Conservation (phyloP, 1,140 invertebrate genomes). For the Pseudomyrmex pallidus region DNA sequence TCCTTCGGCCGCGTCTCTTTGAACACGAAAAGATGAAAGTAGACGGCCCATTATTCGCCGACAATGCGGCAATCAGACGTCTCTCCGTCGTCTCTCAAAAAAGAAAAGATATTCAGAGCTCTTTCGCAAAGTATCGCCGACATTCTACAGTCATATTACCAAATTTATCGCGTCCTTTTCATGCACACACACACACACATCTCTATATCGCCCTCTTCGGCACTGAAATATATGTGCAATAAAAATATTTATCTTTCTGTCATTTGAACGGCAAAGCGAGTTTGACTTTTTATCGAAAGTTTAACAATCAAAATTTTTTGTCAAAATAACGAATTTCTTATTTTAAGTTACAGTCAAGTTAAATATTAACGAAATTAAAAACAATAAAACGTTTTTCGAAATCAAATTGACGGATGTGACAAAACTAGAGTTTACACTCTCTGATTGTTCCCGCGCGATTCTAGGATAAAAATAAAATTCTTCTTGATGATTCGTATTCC, state of each 20-base stretch:
- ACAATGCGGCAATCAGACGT: slow-evolving; percentile 72
- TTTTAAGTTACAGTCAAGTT: too few species aligned
- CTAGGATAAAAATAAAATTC: slow-evolving; percentile 5
- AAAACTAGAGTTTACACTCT: too few species aligned
- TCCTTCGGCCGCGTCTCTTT: slow-evolving; percentile 4
- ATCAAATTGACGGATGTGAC: neutral
- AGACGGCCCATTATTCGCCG: slow-evolving; percentile 46
- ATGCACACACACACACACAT: neutral
- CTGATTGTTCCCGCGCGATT: too few species aligned
- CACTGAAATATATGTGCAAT: neutral
- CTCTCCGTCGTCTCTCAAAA: slow-evolving; percentile 19
- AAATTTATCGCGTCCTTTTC: slow-evolving; percentile 4
- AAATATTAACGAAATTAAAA: too few species aligned
- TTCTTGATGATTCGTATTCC: slow-evolving; percentile 45
- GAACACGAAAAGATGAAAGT: slow-evolving; percentile 49
- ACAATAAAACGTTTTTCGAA: too few species aligned
- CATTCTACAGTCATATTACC: neutral
- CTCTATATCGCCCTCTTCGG: neutral
- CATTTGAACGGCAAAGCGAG: too few species aligned
- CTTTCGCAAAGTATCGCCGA: neutral
- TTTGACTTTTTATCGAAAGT: too few species aligned
- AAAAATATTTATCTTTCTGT: too few species aligned
- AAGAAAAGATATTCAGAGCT: slow-evolving; percentile 35
- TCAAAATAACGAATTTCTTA: too few species aligned
- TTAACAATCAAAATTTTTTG: too few species aligned